A percentile compares a stretch with the other conserved stretches of the same genome.
Conservation (phyloP, 2,888 invertebrate genomes). For the Agrotis puta region DNA sequence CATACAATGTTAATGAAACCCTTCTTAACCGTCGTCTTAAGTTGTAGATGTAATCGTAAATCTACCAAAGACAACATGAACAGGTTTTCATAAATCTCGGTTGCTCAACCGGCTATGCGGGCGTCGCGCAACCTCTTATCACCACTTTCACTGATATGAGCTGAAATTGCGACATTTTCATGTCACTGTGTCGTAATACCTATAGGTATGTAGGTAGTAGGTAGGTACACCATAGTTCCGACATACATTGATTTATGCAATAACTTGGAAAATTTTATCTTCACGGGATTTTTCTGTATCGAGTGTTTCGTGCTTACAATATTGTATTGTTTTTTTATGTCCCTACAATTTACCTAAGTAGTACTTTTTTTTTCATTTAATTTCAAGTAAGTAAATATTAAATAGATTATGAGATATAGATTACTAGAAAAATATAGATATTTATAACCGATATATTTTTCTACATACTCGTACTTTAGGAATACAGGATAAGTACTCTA, state of each 20-base stretch:
- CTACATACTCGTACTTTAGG: too few species aligned
- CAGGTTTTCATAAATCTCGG: conserved; percentile 41
- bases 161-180: conserved; percentile 65
- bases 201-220: neutral
- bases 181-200: conserved; percentile 35
- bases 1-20: neutral
- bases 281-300: neutral
- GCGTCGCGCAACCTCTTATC: conserved; percentile 64
- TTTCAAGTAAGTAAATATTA: too few species aligned
- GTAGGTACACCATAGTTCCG: neutral
- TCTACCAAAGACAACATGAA: conserved; percentile 22
- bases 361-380: too few species aligned
- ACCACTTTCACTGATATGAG: conserved; percentile 72
- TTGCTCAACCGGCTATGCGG: conserved; percentile 58
- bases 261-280: conserved; percentile 11
- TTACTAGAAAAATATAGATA: too few species aligned
- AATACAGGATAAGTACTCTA: too few species aligned
- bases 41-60: conserved; percentile 22
- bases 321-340: conserved; percentile 1
- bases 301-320: neutral
- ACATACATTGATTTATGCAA: conserved; percentile 4
- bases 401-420: too few species aligned
- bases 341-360: neutral
- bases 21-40: neutral
- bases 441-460: too few species aligned